Base-by-base conservation (phyloP, 2,797 vertebrate genomes). In the Semaprochilodus insignis region DNA sequence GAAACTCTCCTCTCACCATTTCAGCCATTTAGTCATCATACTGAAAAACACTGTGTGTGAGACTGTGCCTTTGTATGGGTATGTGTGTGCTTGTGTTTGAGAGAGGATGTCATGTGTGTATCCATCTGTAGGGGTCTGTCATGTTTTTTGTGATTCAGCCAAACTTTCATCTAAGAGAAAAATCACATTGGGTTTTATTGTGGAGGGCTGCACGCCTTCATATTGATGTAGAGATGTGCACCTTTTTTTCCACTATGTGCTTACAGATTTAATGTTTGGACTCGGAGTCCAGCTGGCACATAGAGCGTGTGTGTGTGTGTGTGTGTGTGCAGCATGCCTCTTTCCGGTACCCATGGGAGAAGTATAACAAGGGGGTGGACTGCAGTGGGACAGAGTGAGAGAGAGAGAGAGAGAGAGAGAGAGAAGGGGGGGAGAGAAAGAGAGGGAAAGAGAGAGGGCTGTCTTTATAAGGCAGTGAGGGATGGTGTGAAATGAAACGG, bases 401-500 rank as follows among this genome's bases (percentile, higher is more conserved):
- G 85, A 81, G 81, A 87, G 83, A 88, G 83, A 88, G 78, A 89
- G 79, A 74, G 44, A 69, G 25, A 86, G 63, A 70, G 31, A 60
- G 66, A 62, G 54, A 62, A n/a, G n/a, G n/a, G 66, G 31, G 25
- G 44, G 25, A 75, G 65, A 51, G 54, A 27, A 21, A 31, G 54
- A 48, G 21, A 51, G 54, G 62, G 73, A 63, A n/a, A 77, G 78
- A 86, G 77, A 82, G 85, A 90, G 88, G 86, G 90, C 87, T 90
- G 87, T 92, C 92, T 94, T 94, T 95, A 93, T 94, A 90, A 90
- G 92, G 91, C 88, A 89, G 89, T 93, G 92, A 93, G 92, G 93
- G 92, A 94, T 93, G 91, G 92, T 91, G 91, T 93, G 90, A 88
- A 94, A 95, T 95, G 93, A 95, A 95, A 94, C 92, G 91, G 90